These are phyloP conservation scores for Cyanoramphus novaezelandiae DNA, from an alignment of 2,113 vertebrate species.

Conservation along the genomic window DNA sequence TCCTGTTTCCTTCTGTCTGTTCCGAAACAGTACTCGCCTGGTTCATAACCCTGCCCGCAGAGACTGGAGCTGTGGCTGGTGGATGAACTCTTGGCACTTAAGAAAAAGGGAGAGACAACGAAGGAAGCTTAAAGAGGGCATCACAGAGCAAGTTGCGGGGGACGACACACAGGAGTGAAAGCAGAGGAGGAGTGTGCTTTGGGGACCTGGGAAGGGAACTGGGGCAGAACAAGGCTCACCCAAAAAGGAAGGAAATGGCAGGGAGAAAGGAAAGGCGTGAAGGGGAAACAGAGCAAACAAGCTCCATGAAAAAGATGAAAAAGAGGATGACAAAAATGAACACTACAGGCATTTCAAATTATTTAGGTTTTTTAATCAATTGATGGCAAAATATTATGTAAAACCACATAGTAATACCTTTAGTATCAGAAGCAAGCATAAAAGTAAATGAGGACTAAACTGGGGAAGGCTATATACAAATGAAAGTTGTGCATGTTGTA, in stretches of 20 bases:
- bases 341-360: not conserved
- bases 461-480: not conserved
- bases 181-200: rapidly evolving
- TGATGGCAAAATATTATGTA: conserved; percentile 15
- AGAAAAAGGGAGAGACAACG: not conserved
- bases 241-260: conserved; percentile 3
- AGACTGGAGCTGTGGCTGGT: rapidly evolving
- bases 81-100: rapidly evolving
- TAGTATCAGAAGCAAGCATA: not conserved
- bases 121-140: rapidly evolving
- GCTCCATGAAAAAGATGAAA: not conserved
- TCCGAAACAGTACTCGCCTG: rapidly evolving
- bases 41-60: rapidly evolving
- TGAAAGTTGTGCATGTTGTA: not conserved
- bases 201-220: not conserved
- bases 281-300: not conserved
- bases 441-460: not conserved
- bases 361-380: conserved; percentile 14
- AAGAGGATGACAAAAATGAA: not conserved
- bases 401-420: not conserved
- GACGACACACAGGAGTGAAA: not conserved
- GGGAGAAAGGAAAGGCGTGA: not conserved
- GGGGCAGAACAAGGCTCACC: not conserved
- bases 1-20: not conserved
- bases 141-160: not conserved